Evolutionary conservation across 1,140 invertebrate genomes (phyloP).

Genomic region (Frieseomelitta varia): DNA sequence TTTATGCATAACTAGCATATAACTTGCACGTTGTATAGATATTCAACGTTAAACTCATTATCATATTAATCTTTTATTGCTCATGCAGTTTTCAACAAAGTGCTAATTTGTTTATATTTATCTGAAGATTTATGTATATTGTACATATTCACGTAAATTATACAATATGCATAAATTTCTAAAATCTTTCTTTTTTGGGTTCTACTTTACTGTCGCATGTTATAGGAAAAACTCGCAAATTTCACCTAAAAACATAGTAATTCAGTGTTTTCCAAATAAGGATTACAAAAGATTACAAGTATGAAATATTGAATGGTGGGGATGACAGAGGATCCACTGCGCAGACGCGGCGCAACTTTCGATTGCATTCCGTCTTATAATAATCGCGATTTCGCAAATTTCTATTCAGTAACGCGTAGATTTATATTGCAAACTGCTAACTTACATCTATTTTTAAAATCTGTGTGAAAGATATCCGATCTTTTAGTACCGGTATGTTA

Average conservation of each 20-base stretch:
- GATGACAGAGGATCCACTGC: conserved; percentile 5
- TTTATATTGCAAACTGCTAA: conserved; percentile 55
- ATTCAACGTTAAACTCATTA: no score
- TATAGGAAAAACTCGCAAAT: background rate
- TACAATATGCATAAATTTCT: background rate
- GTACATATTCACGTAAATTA: background rate
- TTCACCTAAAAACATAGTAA: background rate
- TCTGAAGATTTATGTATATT: no score
- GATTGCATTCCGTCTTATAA: conserved; percentile 61
- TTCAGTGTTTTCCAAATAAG: background rate
- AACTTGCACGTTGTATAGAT: no score
- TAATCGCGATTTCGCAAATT: conserved; percentile 51
- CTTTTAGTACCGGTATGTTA: conserved; percentile 69
- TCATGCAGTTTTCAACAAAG: no score
- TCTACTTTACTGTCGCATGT: background rate
- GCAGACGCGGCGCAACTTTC: conserved; percentile 59
- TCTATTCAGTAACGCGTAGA: conserved; percentile 65
- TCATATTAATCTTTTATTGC: no score
- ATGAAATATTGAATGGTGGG: background rate
- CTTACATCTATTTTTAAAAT: background rate
- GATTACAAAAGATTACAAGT: background rate
- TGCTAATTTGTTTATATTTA: no score
- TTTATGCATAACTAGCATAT: background rate
- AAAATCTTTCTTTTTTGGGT: no score
- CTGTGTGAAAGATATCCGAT: background rate